These are phyloP conservation scores for Camponotus vicinus DNA, from an alignment of 1,140 invertebrate species.

Conservation along the genomic window DNA sequence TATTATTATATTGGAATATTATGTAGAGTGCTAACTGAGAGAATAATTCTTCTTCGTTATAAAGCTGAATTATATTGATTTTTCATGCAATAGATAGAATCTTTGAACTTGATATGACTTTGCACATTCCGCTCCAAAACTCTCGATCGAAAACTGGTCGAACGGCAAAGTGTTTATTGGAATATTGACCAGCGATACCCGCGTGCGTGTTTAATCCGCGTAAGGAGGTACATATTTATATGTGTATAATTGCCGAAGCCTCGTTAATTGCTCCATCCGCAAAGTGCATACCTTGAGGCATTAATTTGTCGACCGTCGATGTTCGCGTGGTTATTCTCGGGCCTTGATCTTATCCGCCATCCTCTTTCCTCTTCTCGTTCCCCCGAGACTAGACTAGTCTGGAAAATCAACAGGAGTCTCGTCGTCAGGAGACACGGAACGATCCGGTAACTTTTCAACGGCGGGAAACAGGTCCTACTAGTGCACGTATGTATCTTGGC, in stretches of 20 bases:
- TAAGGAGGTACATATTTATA: conserved; percentile 50
- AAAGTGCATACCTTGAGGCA: conserved; percentile 44
- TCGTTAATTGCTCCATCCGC: conserved; percentile 57
- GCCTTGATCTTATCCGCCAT: too few relatives aligned
- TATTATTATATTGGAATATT: not conserved
- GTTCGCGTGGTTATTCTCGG: conserved; percentile 45
- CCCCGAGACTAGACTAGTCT: conserved; percentile 52
- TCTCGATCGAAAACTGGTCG: conserved; percentile 47
- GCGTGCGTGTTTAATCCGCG: conserved; percentile 43
- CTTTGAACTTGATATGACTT: conserved; percentile 20
- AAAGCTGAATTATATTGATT: not conserved
- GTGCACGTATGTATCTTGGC: conserved; percentile 38
- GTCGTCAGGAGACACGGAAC: conserved; percentile 44
- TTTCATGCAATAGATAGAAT: not conserved
- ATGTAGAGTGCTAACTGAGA: not conserved
- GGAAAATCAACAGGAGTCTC: conserved; percentile 72
- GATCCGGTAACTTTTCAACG: conserved; percentile 74
- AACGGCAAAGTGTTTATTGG: conserved; percentile 49
- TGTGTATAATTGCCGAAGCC: conserved; percentile 47
- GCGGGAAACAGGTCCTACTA: conserved; percentile 69
- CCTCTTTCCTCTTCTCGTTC: not conserved
- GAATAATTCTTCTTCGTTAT: not conserved
- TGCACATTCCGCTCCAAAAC: conserved; percentile 1
- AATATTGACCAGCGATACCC: conserved; percentile 37
- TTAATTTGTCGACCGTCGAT: conserved; percentile 54